Evolutionary conservation across 2,888 invertebrate species (phyloP).

Genomic region (Brassicogethes aeneus): DNA sequence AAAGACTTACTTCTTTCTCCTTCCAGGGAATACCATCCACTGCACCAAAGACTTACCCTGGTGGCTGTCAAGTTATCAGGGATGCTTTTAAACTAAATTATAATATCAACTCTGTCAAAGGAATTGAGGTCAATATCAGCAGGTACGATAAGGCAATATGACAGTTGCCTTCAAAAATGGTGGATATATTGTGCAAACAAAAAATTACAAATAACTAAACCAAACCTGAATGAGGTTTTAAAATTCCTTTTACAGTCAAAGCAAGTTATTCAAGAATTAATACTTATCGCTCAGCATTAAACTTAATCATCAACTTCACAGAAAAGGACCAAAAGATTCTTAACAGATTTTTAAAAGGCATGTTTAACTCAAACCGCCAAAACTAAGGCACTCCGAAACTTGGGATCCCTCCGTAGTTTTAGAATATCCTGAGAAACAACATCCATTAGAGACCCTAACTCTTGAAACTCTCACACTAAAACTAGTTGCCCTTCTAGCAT

Average conservation of each 20-base stretch:
- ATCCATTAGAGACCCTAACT: neutral
- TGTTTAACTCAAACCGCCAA: conserved; percentile 4
- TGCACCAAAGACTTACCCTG: neutral
- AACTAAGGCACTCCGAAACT: neutral
- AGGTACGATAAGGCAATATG: neutral
- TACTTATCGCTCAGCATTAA: conserved; percentile 5
- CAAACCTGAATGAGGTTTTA: neutral
- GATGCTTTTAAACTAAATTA: neutral
- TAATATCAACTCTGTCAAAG: neutral
- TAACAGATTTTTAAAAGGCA: conserved; percentile 5
- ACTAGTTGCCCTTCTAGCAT: neutral
- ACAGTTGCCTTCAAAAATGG: neutral
- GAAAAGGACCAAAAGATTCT: conserved; percentile 4
- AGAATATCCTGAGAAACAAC: neutral
- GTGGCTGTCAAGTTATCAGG: neutral
- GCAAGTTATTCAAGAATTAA: neutral
- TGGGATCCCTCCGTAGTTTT: conserved; percentile 3
- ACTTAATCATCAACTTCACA: conserved; percentile 3
- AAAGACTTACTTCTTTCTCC: neutral
- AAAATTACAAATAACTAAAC: no score
- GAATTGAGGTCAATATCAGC: neutral
- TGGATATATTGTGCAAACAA: neutral
- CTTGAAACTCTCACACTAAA: conserved; percentile 1
- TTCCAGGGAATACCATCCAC: neutral
- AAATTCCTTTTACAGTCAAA: neutral